phyloP scores from a whole-genome alignment of 1,140 invertebrate genomes.

The Drosophila parabipectinata region DNA sequence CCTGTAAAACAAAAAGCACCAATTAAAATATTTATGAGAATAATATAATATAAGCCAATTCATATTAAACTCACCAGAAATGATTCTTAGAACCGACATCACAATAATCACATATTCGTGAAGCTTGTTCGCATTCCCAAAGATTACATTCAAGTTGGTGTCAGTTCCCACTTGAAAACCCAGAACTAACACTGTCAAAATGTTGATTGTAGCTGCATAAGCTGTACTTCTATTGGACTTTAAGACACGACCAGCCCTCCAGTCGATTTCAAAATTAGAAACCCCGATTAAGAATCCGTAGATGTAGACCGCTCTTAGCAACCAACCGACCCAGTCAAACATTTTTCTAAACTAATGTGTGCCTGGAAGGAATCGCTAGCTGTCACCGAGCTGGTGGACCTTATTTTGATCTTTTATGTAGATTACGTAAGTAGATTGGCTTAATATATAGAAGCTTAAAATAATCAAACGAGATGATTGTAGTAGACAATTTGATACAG shows the following conservation, averaged over 20 bases:
- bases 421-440: background rate
- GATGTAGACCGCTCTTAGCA: background rate
- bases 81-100: background rate
- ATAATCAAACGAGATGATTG: background rate
- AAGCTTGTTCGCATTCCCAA: background rate
- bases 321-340: background rate
- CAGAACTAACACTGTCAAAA: background rate
- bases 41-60: background rate
- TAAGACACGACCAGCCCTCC: background rate
- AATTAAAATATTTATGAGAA: background rate
- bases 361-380: background rate
- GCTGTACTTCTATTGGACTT: background rate
- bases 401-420: background rate
- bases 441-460: background rate
- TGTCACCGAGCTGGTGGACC: background rate
- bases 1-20: background rate
- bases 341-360: background rate
- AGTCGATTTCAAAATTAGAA: conserved; percentile 19
- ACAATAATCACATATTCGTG: conserved; percentile 4
- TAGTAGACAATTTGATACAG: background rate
- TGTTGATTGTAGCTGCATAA: background rate
- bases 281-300: conserved; percentile 5
- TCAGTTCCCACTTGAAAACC: background rate
- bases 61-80: background rate
- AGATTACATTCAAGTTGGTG: background rate